Evolutionary conservation across 2,888 invertebrate genomes (phyloP).

Genomic region (Polydrusus pterygomalis): DNA sequence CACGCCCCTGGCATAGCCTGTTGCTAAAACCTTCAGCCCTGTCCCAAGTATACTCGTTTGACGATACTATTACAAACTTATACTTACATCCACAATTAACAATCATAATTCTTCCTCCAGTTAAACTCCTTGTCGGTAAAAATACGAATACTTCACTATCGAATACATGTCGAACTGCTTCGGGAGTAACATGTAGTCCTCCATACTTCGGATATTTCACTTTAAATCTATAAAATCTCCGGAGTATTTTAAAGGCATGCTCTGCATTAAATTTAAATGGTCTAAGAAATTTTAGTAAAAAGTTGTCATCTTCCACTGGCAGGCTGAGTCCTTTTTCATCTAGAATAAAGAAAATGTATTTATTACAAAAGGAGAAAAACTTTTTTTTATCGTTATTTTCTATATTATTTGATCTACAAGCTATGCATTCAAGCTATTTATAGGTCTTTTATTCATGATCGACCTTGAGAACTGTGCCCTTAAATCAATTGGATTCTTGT

Average conservation of each 20-base stretch:
- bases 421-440: too few species aligned
- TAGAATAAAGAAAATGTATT: constrained; percentile 72
- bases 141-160: constrained; percentile 80
- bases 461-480: too few species aligned
- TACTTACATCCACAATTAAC: constrained; percentile 82
- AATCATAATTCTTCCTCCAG: constrained; percentile 81
- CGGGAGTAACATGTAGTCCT: constrained; percentile 78
- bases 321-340: constrained; percentile 78
- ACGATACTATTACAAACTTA: not conserved
- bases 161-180: constrained; percentile 78
- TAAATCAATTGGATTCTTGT: too few species aligned
- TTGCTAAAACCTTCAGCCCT: too few species aligned
- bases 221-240: constrained; percentile 83
- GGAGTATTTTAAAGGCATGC: constrained; percentile 84
- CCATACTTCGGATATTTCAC: constrained; percentile 78
- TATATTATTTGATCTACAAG: too few species aligned
- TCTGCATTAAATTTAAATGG: constrained; percentile 92
- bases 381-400: too few species aligned
- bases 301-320: constrained; percentile 83
- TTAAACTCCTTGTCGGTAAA: constrained; percentile 80
- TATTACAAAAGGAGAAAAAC: too few species aligned
- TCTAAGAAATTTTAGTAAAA: constrained; percentile 85
- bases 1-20: too few species aligned
- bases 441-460: too few species aligned
- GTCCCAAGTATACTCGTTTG: too few species aligned